Conservation (phyloP, 2,113 vertebrate genomes). For the Carassius auratus region DNA sequence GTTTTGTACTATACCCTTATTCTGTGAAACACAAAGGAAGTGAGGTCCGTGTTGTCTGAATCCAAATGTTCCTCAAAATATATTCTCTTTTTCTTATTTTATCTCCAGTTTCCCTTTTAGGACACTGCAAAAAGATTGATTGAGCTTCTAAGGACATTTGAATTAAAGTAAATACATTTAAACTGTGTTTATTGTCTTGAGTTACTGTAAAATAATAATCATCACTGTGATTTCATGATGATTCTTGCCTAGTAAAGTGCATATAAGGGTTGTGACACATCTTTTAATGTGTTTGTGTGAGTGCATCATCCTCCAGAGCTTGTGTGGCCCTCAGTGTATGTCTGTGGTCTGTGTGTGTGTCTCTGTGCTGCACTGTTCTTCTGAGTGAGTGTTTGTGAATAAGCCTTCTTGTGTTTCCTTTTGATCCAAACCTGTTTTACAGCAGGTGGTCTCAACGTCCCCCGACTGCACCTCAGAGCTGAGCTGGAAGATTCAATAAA, state of each 20-base stretch:
- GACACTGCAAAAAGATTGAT: no score
- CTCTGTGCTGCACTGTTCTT: not conserved
- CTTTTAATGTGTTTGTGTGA: not conserved
- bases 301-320: not conserved
- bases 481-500: not conserved
- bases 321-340: not conserved
- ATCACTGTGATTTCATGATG: not conserved
- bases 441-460: not conserved
- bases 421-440: slow-evolving; percentile 1
- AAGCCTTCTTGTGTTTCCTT: not conserved
- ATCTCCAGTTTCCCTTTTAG: no score
- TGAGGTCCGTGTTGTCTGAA: no score
- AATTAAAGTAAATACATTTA: no score
- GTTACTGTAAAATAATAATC: not conserved
- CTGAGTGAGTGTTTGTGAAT: not conserved
- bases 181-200: not conserved
- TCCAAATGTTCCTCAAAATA: no score
- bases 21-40: no score
- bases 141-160: no score
- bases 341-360: not conserved
- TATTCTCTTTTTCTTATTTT: no score
- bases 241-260: not conserved
- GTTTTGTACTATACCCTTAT: no score
- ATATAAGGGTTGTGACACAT: no score
- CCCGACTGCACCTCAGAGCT: not conserved